A percentile compares a stretch with the other conserved stretches of the same genome.
These are phyloP conservation scores for Cyanoderma ruficeps DNA, from an alignment of 2,113 vertebrate genomes.

Conservation along the genomic window DNA sequence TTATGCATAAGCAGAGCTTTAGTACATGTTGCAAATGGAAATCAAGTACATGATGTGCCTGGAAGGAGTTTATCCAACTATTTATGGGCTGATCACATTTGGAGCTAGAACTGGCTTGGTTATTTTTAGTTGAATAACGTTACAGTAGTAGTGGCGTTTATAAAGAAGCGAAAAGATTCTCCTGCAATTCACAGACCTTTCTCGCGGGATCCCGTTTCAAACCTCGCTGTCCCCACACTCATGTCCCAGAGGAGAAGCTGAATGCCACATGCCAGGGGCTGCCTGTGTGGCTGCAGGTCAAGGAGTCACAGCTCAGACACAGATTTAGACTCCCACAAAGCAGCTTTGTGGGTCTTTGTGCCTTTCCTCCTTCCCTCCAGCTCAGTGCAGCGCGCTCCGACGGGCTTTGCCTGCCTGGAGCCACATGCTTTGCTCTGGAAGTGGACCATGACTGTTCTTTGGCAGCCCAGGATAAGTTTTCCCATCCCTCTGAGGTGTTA, in stretches of 20 bases:
- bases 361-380: not conserved
- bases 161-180: not conserved
- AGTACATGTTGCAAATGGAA: slow-evolving; percentile 28
- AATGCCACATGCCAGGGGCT: not conserved
- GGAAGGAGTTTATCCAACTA: slow-evolving; percentile 34
- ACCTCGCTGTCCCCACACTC: not conserved
- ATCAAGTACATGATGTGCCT: slow-evolving; percentile 36
- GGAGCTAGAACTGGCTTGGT: not conserved
- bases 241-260: not conserved
- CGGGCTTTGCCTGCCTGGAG: not conserved
- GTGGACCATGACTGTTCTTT: not conserved
- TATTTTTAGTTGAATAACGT: slow-evolving; percentile 15
- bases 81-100: slow-evolving; percentile 53
- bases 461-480: not conserved
- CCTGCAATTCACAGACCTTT: not conserved
- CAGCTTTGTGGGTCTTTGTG: not conserved
- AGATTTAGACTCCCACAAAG: not conserved
- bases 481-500: not conserved
- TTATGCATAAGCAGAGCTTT: slow-evolving; percentile 10
- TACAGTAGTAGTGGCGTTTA: not conserved
- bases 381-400: accelerated
- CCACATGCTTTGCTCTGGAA: not conserved
- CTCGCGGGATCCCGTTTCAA: not conserved
- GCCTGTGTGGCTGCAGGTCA: not conserved
- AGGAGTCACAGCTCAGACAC: not conserved